Evolutionary conservation across 2,113 vertebrate species (phyloP).

Genomic region (Tapirus terrestris): DNA sequence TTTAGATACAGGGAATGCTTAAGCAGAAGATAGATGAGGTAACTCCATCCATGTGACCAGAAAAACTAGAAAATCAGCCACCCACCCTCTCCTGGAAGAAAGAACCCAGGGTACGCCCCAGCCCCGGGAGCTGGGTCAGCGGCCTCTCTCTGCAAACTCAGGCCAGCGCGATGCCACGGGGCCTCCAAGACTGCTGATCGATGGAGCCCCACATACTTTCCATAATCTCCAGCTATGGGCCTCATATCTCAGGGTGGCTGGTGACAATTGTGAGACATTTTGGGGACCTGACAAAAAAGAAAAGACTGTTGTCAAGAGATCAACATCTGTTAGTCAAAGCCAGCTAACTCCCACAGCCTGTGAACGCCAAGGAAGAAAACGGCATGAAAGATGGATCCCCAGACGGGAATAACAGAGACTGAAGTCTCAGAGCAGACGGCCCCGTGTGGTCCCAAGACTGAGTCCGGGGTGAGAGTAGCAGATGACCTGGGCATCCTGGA

Average conservation of each 20-base stretch:
- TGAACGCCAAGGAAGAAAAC: neutral
- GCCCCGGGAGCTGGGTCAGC: neutral
- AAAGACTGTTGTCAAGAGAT: conserved; percentile 43
- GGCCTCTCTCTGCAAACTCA: neutral
- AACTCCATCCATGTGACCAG: neutral
- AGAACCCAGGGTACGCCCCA: neutral
- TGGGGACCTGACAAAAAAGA: neutral
- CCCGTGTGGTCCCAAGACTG: neutral
- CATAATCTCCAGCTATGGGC: neutral
- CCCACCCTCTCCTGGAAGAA: neutral
- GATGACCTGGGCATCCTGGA: neutral
- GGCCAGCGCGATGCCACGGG: neutral
- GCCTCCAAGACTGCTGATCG: neutral
- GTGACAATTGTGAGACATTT: neutral
- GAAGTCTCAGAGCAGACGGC: neutral
- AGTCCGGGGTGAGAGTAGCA: neutral
- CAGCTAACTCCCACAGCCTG: neutral
- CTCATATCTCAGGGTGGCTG: neutral
- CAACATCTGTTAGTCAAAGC: conserved; percentile 52
- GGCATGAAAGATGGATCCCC: neutral
- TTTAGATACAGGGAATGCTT: neutral
- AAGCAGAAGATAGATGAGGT: neutral
- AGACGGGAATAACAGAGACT: neutral
- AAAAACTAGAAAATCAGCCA: conserved; percentile 48
- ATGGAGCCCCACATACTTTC: neutral